These are phyloP conservation scores for Camponotus fellah DNA, from an alignment of 2,888 invertebrate species.

Conservation along the genomic window DNA sequence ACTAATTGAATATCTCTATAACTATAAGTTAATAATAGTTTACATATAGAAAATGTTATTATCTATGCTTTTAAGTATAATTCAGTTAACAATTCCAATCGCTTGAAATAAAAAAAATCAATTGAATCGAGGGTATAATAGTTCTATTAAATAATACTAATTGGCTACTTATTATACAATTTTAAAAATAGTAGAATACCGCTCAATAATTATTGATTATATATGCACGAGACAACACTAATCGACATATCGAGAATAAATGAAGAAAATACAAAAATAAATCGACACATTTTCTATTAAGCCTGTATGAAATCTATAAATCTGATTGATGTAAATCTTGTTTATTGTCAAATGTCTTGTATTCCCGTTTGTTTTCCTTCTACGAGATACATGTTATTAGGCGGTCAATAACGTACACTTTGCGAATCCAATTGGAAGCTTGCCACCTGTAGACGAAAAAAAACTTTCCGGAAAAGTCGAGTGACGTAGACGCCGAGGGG, in stretches of 20 bases:
- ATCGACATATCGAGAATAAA: neutral
- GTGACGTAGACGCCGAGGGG: slow-evolving; percentile 45
- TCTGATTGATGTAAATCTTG: neutral
- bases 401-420: slow-evolving; percentile 8
- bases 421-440: slow-evolving; percentile 34
- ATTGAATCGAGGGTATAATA: neutral
- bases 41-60: neutral
- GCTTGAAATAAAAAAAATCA: neutral
- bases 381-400: slow-evolving; percentile 17
- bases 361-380: neutral
- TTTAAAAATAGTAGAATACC: neutral
- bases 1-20: slow-evolving; percentile 16
- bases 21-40: slow-evolving; percentile 31
- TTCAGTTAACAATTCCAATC: neutral
- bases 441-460: slow-evolving; percentile 17
- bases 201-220: neutral
- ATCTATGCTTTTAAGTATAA: neutral
- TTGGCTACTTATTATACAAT: neutral
- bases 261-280: neutral
- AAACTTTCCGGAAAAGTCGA: slow-evolving; percentile 24
- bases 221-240: neutral
- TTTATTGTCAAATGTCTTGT: neutral
- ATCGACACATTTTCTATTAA: neutral
- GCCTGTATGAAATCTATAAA: neutral
- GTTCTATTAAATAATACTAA: neutral